Percentiles rank a stretch among this genome's conserved stretches.
phyloP scores from a whole-genome alignment of 1,140 invertebrate species.

The Calephelis nemesis region DNA sequence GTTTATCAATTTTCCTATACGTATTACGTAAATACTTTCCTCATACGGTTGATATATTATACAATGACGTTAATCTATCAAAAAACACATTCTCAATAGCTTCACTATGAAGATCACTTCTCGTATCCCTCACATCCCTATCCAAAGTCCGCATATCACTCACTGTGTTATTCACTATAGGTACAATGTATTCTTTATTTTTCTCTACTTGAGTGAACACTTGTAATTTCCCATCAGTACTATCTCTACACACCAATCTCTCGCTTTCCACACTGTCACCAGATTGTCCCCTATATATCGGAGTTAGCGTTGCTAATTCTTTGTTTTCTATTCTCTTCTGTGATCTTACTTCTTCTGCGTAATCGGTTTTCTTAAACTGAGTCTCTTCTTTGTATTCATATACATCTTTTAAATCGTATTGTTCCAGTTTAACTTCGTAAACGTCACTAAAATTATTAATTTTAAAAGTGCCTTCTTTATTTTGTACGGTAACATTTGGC shows the following conservation, averaged over 20 bases:
- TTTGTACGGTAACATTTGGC: conserved; percentile 57
- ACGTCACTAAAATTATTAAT: conserved; percentile 43
- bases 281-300: conserved; percentile 35
- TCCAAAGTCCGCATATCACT: conserved; percentile 47
- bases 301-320: conserved; percentile 40
- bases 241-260: conserved; percentile 37
- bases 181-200: conserved; percentile 37
- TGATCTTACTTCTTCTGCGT: conserved; percentile 33
- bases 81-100: conserved; percentile 57
- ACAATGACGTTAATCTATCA: conserved; percentile 55
- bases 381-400: conserved; percentile 30
- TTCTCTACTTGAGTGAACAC: conserved; percentile 60
- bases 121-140: conserved; percentile 41
- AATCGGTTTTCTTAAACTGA: conserved; percentile 21
- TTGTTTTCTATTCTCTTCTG: conserved; percentile 38
- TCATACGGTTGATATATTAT: conserved; percentile 64
- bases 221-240: conserved; percentile 63
- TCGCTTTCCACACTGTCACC: conserved; percentile 33
- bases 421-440: conserved; percentile 42
- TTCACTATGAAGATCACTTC: conserved; percentile 44
- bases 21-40: conserved; percentile 19
- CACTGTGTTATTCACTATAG: conserved; percentile 39
- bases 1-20: background rate
- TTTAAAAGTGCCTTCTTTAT: conserved; percentile 41
- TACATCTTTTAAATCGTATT: conserved; percentile 46